phyloP scores from a whole-genome alignment of 2,113 vertebrate genomes.

The Naja naja region DNA sequence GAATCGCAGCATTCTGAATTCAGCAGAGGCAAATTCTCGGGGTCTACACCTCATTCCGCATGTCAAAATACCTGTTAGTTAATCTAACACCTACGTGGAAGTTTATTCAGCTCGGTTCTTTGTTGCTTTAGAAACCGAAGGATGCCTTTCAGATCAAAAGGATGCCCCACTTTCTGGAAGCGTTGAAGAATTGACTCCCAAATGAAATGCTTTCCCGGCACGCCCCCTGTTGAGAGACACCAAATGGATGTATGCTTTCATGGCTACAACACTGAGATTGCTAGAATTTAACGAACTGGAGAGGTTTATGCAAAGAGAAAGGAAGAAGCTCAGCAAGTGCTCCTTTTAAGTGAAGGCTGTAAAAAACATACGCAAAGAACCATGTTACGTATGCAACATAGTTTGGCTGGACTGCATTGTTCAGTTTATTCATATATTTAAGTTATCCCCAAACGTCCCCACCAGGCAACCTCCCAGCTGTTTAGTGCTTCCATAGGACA shows the following conservation, averaged over 20 bases:
- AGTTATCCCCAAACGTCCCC: too few species aligned
- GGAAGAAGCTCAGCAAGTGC: not conserved
- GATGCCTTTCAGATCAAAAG: constrained; percentile 13
- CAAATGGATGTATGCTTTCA: constrained; percentile 47
- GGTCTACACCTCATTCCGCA: not conserved
- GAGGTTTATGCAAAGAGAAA: constrained; percentile 15
- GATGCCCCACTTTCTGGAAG: not conserved
- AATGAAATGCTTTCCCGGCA: constrained; percentile 3
- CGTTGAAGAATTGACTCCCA: not conserved
- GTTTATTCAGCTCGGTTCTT: constrained; percentile 28
- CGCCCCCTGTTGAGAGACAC: constrained; percentile 24
- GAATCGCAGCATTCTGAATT: not conserved
- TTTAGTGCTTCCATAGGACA: not conserved
- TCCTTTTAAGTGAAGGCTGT: constrained; percentile 22
- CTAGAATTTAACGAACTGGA: constrained; percentile 16
- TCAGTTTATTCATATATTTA: not conserved
- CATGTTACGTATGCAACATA: not conserved
- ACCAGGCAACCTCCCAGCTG: not conserved
- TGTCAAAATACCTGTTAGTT: not conserved
- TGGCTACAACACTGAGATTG: constrained; percentile 25
- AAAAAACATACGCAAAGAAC: not conserved
- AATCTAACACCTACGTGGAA: not conserved
- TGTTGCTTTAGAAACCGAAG: constrained; percentile 19
- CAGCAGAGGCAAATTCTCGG: not conserved
- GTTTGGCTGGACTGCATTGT: not conserved